Conservation (phyloP, 2,888 invertebrate genomes). For the Eilema depressum region DNA sequence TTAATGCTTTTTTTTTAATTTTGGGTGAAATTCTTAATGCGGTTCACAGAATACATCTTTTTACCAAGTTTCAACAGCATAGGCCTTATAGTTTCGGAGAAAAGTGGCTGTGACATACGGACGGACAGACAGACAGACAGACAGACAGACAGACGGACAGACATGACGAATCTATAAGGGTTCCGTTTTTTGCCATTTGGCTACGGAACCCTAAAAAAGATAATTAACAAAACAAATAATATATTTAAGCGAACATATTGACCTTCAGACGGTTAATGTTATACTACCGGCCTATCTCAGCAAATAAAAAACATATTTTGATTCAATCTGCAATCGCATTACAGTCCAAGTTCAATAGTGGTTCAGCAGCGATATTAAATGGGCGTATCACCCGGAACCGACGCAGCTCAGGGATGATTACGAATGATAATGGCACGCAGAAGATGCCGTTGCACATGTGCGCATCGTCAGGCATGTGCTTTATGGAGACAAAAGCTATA, state of each 20-base stretch:
- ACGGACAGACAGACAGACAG: too few relatives aligned
- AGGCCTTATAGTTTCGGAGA: too few relatives aligned
- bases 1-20: too few relatives aligned
- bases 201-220: too few relatives aligned
- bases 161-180: too few relatives aligned
- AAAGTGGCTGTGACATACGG: too few relatives aligned
- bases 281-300: not conserved
- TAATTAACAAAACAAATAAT: too few relatives aligned
- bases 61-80: too few relatives aligned
- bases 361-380: constrained; percentile 9
- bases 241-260: not conserved
- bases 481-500: constrained; percentile 19
- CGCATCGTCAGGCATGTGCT: constrained; percentile 6
- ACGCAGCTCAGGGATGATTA: constrained; percentile 44
- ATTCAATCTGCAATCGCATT: constrained; percentile 12
- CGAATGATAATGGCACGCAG: constrained; percentile 57
- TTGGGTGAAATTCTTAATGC: too few relatives aligned
- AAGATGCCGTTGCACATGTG: constrained; percentile 50
- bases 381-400: constrained; percentile 32
- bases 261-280: not conserved
- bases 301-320: not conserved
- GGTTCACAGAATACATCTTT: too few relatives aligned
- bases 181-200: too few relatives aligned
- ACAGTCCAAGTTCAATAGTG: constrained; percentile 14
- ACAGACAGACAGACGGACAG: too few relatives aligned